phyloP scores from a whole-genome alignment of 2,797 vertebrate species.

The Alfaro cultratus region DNA sequence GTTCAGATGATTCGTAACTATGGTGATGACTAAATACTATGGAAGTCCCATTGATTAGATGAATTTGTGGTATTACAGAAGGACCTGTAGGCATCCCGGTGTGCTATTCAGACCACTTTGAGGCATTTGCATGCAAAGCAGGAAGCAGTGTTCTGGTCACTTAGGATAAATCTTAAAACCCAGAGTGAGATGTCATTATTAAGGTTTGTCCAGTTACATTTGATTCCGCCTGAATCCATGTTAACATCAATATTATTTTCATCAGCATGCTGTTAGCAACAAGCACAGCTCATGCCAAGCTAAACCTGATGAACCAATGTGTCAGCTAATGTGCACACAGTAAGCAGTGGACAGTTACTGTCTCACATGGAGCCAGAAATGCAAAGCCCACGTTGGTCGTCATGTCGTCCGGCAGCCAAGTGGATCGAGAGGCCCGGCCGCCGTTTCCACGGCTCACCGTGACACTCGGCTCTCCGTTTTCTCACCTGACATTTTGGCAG shows the following conservation, averaged over 20 bases:
- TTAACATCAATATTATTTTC: background rate
- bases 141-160: background rate
- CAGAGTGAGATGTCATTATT: background rate
- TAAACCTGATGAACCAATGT: background rate
- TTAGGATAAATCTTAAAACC: background rate
- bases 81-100: background rate
- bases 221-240: background rate
- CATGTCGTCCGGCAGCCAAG: slow-evolving; percentile 34
- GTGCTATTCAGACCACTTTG: background rate
- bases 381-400: background rate
- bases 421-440: slow-evolving; percentile 6
- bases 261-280: background rate
- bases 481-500: slow-evolving; percentile 48
- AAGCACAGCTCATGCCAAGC: background rate
- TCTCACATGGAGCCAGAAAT: background rate
- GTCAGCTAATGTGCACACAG: background rate
- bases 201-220: background rate
- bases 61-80: background rate
- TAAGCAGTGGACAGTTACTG: background rate
- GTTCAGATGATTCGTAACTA: background rate
- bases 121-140: background rate
- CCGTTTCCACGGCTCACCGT: slow-evolving; percentile 49
- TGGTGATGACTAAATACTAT: background rate
- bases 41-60: background rate
- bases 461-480: slow-evolving; percentile 39